Percentiles rank a stretch among this genome's conserved stretches.
Evolutionary conservation across 2,797 vertebrate genomes (phyloP).

Genomic region (Hybognathus amarus): DNA sequence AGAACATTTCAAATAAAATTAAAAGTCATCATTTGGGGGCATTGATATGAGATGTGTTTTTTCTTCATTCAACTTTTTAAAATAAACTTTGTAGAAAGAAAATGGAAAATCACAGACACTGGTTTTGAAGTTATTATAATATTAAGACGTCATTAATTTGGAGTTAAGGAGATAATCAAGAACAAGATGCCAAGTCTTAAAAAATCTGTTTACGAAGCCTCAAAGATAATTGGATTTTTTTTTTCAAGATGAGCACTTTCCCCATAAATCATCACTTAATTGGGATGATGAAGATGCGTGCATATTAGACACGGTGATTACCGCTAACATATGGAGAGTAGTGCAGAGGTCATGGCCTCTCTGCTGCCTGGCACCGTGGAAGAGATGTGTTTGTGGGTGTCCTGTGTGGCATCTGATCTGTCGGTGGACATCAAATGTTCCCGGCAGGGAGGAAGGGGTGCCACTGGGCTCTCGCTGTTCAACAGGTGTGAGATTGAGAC

Average conservation of each 20-base stretch:
- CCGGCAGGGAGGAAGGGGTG: constrained; percentile 32
- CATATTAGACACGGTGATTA: background rate
- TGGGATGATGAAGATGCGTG: background rate
- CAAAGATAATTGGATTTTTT: background rate
- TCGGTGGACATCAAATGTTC: constrained; percentile 41
- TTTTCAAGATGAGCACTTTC: background rate
- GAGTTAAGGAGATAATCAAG: background rate
- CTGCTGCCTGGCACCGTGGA: background rate
- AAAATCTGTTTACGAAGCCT: background rate
- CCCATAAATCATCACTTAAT: constrained; percentile 23
- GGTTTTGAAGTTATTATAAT: background rate
- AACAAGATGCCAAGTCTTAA: background rate
- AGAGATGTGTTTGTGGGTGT: constrained; percentile 27
- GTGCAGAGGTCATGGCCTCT: background rate
- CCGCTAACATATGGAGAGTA: constrained; percentile 7
- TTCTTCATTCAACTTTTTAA: background rate
- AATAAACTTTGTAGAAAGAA: background rate
- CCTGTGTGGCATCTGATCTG: constrained; percentile 24
- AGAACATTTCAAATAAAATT: background rate
- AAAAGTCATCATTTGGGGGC: background rate
- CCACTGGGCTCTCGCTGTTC: constrained; percentile 47
- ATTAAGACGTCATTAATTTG: background rate
- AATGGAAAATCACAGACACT: background rate
- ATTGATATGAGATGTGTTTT: background rate
- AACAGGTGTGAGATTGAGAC: constrained; percentile 64